A percentile compares a stretch with the other conserved stretches of the same genome.
phyloP scores from a whole-genome alignment of 2,113 vertebrate genomes.

The Eudorcas thomsonii region DNA sequence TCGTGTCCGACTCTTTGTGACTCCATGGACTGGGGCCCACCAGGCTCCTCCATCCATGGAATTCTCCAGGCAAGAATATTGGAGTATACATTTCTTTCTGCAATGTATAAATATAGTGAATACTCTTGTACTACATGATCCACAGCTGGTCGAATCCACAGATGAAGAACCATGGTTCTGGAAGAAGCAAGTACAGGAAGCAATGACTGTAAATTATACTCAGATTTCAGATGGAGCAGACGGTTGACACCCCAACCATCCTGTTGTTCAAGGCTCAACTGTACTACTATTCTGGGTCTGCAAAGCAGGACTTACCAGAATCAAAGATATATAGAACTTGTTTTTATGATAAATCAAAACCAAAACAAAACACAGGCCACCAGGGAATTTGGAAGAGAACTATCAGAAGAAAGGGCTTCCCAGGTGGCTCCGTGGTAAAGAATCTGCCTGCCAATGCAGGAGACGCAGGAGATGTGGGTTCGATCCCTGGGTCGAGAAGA shows the following conservation, averaged over 20 bases:
- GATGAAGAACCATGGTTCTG: neutral
- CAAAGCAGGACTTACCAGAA: neutral
- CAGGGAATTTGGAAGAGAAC: neutral
- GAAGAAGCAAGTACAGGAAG: neutral
- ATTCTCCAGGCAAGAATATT: neutral
- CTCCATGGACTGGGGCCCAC: neutral
- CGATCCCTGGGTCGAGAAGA: neutral
- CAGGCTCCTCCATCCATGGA: neutral
- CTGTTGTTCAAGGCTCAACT: neutral
- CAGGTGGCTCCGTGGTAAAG: neutral
- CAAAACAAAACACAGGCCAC: neutral
- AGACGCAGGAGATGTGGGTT: neutral
- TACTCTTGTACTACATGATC: neutral
- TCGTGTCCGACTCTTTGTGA: neutral
- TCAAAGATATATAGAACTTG: neutral
- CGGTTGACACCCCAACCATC: neutral
- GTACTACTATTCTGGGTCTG: neutral
- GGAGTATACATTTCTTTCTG: neutral
- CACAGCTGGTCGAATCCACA: neutral
- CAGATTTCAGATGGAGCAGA: neutral
- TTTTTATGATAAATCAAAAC: slow-evolving; percentile 3
- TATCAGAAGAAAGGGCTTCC: neutral
- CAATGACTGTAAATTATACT: neutral
- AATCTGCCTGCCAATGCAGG: neutral
- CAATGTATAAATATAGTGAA: neutral